Evolutionary conservation across 2,888 invertebrate genomes (phyloP).

Genomic region (Fragum sueziense): DNA sequence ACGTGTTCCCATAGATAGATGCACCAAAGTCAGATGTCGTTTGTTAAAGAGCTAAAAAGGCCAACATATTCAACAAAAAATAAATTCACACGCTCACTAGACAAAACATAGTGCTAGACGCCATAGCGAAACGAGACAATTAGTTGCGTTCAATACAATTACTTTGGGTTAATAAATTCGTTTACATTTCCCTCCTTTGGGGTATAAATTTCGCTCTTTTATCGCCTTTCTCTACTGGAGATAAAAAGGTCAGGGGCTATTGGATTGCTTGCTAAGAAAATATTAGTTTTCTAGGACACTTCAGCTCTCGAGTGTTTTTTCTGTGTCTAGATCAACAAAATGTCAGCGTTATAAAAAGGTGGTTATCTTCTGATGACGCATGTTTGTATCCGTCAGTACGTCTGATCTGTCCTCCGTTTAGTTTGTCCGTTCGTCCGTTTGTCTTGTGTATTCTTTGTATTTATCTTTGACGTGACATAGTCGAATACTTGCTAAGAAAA

Average conservation of each 20-base stretch:
- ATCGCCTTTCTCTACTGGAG: slow-evolving; percentile 1
- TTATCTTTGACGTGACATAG: not conserved
- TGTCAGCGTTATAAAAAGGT: too few species aligned
- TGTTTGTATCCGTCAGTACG: slow-evolving; percentile 16
- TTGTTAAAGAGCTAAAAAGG: too few species aligned
- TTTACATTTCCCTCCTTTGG: slow-evolving; percentile 26
- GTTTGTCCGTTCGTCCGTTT: slow-evolving; percentile 10
- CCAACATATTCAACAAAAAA: too few species aligned
- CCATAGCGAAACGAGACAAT: not conserved
- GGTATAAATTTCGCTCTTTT: slow-evolving; percentile 25
- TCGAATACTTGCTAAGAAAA: slow-evolving; percentile 17
- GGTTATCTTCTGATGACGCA: too few species aligned
- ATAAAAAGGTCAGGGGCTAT: slow-evolving; percentile 1
- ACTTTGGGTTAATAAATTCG: slow-evolving; percentile 26
- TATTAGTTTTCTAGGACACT: slow-evolving; percentile 4
- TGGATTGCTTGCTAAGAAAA: slow-evolving; percentile 20
- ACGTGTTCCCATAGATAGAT: too few species aligned
- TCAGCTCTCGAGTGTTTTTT: not conserved
- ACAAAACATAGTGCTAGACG: not conserved
- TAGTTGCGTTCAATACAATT: slow-evolving; percentile 18
- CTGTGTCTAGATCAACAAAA: too few species aligned
- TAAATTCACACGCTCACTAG: not conserved
- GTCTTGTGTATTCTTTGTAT: not conserved
- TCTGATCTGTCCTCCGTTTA: slow-evolving; percentile 14
- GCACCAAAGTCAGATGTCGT: too few species aligned